Evolutionary conservation across 2,888 invertebrate species (phyloP), one percentile per base, ranked within the genome.

Genomic region (Leucania comma): DNA sequence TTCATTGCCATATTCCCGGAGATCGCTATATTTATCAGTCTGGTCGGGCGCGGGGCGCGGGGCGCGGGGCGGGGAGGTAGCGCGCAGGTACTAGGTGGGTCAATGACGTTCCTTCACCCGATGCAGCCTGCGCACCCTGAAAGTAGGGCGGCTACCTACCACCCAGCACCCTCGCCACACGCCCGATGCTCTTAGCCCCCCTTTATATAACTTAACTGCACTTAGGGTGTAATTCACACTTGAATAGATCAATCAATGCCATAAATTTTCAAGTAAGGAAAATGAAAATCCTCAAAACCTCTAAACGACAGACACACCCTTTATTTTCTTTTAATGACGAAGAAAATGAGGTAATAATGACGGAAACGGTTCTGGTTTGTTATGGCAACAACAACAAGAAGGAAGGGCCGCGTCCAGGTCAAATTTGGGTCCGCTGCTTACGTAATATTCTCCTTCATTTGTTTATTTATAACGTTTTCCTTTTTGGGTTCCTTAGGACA

Each of bases 71-170:
- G 82, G 84, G 42, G 80, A 72, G 72, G 76, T 75, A 82, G 76
- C 84, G 90, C 92, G 91, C 91, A 91, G 92, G 92, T 91, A 90
- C 90, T 91, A 92, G 92, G 87, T 93, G 90, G 94, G 94, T 94
- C 94, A 90, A 93, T 93, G 93, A 92, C 94, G 94, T 90, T 93
- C 92, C 86, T 93, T 94, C 90, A 93, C 93, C 94, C 91, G 86
- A 61, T 93, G 93, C 93, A 93, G 89, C 90, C 88, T 83, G 85
- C 83, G 81, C 88, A 86, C 90, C 90, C 89, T 90, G 90, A 92
- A 95, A 94, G 87, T 95, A 90, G 95, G 94, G 90, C 95, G 91
- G 86, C 83, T 81, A 86, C 83, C 83, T 53, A 72, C 73, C 85
- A 71, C 76, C 85, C 82, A 71, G 72, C 85, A 71, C 76, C 85